phyloP scores from a whole-genome alignment of 2,113 vertebrate genomes.

The Empidonax traillii region DNA sequence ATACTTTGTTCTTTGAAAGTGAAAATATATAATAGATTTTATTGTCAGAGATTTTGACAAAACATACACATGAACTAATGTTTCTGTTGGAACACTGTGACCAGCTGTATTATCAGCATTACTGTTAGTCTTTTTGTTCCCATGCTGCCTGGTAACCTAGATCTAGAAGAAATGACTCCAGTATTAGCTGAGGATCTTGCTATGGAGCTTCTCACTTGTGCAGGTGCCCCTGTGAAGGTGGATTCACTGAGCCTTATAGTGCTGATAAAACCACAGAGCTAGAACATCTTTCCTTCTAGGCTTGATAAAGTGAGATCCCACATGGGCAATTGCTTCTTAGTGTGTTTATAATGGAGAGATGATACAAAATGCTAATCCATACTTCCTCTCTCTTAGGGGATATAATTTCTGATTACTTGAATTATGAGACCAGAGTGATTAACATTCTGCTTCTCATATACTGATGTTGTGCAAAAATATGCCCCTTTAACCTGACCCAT shows the following conservation, averaged over 20 bases:
- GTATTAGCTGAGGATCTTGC: neutral
- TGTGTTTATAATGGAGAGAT: neutral
- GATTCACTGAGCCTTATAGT: too few relatives aligned
- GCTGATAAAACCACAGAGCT: neutral
- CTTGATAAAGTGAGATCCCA: neutral
- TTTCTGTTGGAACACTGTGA: neutral
- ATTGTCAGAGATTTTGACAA: neutral
- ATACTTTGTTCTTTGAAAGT: neutral
- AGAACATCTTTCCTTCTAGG: neutral
- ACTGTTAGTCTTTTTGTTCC: neutral
- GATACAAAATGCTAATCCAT: neutral
- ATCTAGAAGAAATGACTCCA: neutral
- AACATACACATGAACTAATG: neutral
- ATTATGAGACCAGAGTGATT: neutral
- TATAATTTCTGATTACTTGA: neutral
- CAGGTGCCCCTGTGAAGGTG: neutral
- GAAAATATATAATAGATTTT: neutral
- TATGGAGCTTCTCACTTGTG: neutral
- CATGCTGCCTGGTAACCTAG: neutral
- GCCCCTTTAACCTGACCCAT: neutral
- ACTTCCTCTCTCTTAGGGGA: neutral
- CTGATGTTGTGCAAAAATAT: neutral
- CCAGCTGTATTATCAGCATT: neutral
- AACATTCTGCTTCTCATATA: neutral
- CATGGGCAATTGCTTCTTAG: neutral